Conservation (phyloP, 2,888 invertebrate species). For the Azorinus chamasolen region DNA sequence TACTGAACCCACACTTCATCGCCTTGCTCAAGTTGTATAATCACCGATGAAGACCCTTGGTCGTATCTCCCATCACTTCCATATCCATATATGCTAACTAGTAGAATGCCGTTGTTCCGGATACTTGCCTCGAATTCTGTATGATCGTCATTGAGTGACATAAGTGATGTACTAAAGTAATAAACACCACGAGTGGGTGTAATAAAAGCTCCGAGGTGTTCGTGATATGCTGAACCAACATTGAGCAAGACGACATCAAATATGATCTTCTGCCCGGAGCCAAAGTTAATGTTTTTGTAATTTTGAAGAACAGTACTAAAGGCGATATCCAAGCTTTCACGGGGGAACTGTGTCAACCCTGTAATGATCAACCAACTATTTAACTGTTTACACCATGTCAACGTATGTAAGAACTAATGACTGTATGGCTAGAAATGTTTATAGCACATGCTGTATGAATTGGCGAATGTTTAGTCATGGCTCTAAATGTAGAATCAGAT, state of each 20-base stretch:
- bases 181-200: slow-evolving; percentile 11
- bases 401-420: too few relatives aligned
- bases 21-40: slow-evolving; percentile 2
- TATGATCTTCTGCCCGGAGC: not conserved
- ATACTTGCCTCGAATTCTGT: slow-evolving; percentile 1
- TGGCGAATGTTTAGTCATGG: too few relatives aligned
- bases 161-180: slow-evolving; percentile 5
- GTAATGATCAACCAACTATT: too few relatives aligned
- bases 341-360: too few relatives aligned
- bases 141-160: slow-evolving; percentile 2
- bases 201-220: slow-evolving; percentile 11
- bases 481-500: too few relatives aligned
- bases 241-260: slow-evolving; percentile 13
- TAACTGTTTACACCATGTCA: too few relatives aligned
- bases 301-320: not conserved
- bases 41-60: slow-evolving; percentile 12
- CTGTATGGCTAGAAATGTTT: too few relatives aligned
- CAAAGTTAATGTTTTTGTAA: not conserved
- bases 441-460: too few relatives aligned
- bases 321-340: too few relatives aligned
- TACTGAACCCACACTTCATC: slow-evolving; percentile 12
- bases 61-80: slow-evolving; percentile 11
- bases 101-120: slow-evolving; percentile 3
- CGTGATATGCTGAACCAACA: slow-evolving; percentile 15
- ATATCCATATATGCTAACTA: slow-evolving; percentile 6